Base-by-base conservation (phyloP, 2,888 invertebrate species). In the Epirrhoe tristata region DNA sequence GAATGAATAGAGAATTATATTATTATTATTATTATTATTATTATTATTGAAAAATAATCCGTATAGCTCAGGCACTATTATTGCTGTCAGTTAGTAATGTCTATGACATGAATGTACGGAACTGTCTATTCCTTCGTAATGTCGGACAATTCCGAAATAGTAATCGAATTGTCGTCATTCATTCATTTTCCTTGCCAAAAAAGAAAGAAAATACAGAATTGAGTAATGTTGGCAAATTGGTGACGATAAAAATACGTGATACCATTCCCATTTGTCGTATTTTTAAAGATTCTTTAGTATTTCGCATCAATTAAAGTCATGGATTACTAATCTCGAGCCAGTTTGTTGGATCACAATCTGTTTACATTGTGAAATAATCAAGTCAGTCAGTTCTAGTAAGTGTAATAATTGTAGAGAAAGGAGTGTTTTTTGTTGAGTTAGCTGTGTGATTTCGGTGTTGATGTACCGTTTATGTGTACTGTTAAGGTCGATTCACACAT, bases 221-320 rank as follows among this genome's bases (percentile, higher is more conserved):
- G 81, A 88, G 86, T 90, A 90, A 89, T 90, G 88, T 92, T 92
- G 91, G 92, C 91, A 88, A 90, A 89, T 89, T 90, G 83, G 74
- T 83, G 83, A 79, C 83, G 86, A 85, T 85, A 85, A 32, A 43
- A 43, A 85, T 89, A 88, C 87, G 88, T 89, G 88, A 82, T 89
- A 87, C 82, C 82, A 81, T 85, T 85, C 83, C 80, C 76, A 79
- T 83, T 43, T 71, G 76, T 80, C 71, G 73, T 75, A 79, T 77
- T 79, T 80, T 67, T 70, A 73, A 69, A 71, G 67, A 74, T 78
- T 77, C 70, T 69, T 63, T 57, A 66, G 65, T 62, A 74, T 77
- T 74, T 73, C 61, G 71, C 70, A 68, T 73, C n/a, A 70, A 77
- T 78, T 76, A 67, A 67, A 76, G 77, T 67, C 73, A 74, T 62